Conservation (phyloP, 2,113 vertebrate genomes). For the Tauraco erythrolophus region DNA sequence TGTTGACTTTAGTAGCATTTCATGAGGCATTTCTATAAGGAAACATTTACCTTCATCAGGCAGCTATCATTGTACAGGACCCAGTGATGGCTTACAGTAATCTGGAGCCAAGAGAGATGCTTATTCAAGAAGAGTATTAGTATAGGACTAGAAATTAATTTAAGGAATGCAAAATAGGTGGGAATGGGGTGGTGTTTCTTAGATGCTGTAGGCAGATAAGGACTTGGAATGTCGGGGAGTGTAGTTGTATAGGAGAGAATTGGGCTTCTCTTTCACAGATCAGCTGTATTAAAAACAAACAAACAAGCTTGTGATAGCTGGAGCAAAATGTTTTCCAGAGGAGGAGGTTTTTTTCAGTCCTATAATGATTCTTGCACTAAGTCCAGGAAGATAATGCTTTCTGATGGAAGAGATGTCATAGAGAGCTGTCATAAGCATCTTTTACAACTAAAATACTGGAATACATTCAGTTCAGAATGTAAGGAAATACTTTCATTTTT, state of each 20-base stretch:
- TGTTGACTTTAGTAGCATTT: neutral
- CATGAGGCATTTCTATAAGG: neutral
- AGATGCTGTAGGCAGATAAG: neutral
- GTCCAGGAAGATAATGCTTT: neutral
- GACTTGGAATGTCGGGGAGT: rapidly evolving
- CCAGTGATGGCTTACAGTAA: neutral
- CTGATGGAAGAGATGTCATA: neutral
- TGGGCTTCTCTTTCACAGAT: neutral
- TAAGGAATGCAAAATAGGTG: neutral
- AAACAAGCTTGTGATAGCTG: neutral
- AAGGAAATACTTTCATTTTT: neutral
- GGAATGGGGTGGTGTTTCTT: neutral
- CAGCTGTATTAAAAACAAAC: neutral
- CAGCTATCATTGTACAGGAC: neutral
- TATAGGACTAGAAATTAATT: neutral
- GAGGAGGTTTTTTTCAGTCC: neutral
- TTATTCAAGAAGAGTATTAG: neutral
- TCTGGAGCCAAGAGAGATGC: neutral
- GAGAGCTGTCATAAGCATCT: neutral
- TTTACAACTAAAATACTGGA: neutral
- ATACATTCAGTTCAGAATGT: neutral
- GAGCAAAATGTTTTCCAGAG: neutral
- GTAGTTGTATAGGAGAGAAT: neutral
- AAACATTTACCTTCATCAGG: neutral
- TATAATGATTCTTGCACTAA: neutral